Evolutionary conservation across 2,797 vertebrate genomes (phyloP), one percentile per base, ranked within the genome.

Genomic region (Enteromius paludinosus): DNA sequence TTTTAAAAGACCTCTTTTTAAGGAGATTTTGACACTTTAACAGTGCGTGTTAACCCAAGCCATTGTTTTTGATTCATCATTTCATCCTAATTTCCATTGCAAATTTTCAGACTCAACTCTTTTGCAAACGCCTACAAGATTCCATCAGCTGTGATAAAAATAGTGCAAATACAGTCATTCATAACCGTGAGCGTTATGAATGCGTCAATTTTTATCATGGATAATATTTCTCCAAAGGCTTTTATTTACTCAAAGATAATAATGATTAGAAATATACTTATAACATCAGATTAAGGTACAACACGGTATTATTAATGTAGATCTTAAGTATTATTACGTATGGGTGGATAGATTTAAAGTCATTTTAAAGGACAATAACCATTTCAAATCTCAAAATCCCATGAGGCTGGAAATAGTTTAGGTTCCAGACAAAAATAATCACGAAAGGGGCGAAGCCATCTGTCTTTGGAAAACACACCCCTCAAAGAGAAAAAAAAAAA

Each of bases 1-100:
- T 69, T 73, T 64, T 82, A 45, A 73, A 81, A 71, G 5, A 18
- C 56, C 33, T 81, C 54, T 56, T 11, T n/a, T 38, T 75, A 20
- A 38, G n/a, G 45, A n/a, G 43, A 54, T 56, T 47, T 64, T 45
- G 12, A 82, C 70, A 82, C 71, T 41, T 28, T 74, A 35, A 66
- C 23, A 43, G 68, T 35, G 2, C 10, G 28, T 25, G 69, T 49
- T 64, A 64, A 49, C 69, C 20, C 10, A 62, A 81, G 41, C 8
- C 2, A 47, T 62, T 64, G 69, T 72, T 69, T 69, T 43, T 64
- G n/a, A 64, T 73, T 81, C 56, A 49, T 73, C 14, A 35, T 49
- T 35, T 61, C 2, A 0, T 6, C 11, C 54, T 35, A 17, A 72
- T 72, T 72, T 80, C 10, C 78, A 71, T 17, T 71, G 54, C 18